Conservation (phyloP, 2,113 vertebrate genomes). For the Acanthisitta chloris region DNA sequence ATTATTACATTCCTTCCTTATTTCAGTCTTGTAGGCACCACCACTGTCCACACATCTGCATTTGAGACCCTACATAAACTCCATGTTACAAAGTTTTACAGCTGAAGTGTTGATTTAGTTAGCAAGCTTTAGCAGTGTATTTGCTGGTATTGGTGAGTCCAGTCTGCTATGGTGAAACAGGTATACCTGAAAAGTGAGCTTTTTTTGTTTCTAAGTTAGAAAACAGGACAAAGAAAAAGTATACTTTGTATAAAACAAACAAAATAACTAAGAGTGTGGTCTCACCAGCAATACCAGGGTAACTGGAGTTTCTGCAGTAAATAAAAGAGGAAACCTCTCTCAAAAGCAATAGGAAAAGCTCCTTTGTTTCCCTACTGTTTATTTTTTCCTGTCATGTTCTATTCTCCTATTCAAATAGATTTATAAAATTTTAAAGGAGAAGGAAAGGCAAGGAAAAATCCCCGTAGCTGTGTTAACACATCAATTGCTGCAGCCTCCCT, state of each 20-base stretch:
- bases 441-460: background rate
- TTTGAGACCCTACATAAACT: background rate
- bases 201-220: background rate
- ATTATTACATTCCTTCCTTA: conserved; percentile 47
- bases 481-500: background rate
- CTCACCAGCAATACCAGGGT: background rate
- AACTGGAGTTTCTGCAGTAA: background rate
- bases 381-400: background rate
- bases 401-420: background rate
- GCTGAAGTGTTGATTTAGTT: background rate
- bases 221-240: background rate
- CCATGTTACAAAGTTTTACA: background rate
- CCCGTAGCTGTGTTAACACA: background rate
- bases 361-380: background rate
- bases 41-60: background rate
- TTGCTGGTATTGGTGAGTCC: background rate
- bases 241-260: background rate
- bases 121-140: background rate
- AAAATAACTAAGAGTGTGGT: background rate
- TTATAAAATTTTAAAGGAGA: background rate
- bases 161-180: background rate
- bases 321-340: background rate
- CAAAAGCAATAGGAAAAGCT: background rate
- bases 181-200: background rate
- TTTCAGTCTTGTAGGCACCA: background rate